A percentile compares a stretch with the other conserved stretches of the same genome.
Conservation (phyloP, 2,888 invertebrate genomes). For the Chironomus tentans region DNA sequence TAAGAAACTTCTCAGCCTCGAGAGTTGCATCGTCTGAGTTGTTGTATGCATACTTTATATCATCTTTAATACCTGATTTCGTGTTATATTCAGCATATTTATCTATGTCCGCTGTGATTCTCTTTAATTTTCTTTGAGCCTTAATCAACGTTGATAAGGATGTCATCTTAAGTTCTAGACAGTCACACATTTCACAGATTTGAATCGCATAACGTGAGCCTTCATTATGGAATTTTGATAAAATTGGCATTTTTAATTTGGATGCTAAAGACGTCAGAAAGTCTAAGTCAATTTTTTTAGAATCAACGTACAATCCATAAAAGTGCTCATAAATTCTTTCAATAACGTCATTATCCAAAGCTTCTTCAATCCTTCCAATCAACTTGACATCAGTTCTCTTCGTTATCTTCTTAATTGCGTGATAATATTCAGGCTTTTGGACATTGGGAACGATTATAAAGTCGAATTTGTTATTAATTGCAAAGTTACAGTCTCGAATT, state of each 20-base stretch:
- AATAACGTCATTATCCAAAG: not conserved
- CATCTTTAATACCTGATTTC: not conserved
- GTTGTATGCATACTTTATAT: not conserved
- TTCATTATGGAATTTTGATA: no score
- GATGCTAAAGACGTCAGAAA: no score
- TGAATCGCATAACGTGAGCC: not conserved
- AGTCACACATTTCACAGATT: not conserved
- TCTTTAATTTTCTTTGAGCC: no score
- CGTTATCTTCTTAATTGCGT: constrained; percentile 29
- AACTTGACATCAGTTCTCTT: not conserved
- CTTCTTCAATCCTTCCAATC: not conserved
- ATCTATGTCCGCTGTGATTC: no score
- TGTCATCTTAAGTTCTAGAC: not conserved
- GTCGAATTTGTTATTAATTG: constrained; percentile 32
- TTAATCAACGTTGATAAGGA: no score
- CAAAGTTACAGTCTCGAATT: constrained; percentile 33
- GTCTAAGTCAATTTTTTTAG: not conserved
- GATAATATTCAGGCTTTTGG: constrained; percentile 33
- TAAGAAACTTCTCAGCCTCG: not conserved
- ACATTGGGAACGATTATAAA: constrained; percentile 36
- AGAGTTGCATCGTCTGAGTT: no score
- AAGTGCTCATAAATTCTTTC: not conserved
- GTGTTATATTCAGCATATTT: not conserved
- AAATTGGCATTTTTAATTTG: no score
- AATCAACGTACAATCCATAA: not conserved